Evolutionary conservation across 2,797 vertebrate genomes (phyloP).

Genomic region (Poliocrania exsul): DNA sequence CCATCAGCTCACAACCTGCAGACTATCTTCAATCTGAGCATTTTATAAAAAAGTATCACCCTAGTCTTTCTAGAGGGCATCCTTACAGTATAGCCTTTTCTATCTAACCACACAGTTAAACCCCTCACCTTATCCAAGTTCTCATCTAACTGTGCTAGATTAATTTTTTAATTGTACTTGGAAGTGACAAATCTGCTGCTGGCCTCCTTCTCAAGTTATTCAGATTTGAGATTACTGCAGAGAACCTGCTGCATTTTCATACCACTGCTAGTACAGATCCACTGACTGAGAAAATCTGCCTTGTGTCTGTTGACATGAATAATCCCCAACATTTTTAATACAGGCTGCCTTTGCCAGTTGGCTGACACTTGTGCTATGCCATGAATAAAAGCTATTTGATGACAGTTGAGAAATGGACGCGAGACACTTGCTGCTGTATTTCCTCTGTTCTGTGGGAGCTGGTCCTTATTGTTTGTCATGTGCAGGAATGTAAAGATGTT

Average conservation of each 20-base stretch:
- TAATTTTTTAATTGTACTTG: neutral
- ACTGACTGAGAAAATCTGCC: constrained; percentile 24
- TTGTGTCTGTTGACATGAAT: constrained; percentile 66
- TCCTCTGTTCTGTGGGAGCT: neutral
- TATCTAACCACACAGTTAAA: neutral
- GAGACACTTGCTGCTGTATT: constrained; percentile 29
- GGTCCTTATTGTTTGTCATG: neutral
- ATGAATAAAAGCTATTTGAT: constrained; percentile 66
- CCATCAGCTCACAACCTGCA: neutral
- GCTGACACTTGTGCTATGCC: constrained; percentile 66
- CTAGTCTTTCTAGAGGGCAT: neutral
- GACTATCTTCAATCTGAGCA: neutral
- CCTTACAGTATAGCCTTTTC: neutral
- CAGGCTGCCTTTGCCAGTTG: constrained; percentile 55
- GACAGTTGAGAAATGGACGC: constrained; percentile 52
- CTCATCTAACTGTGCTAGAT: accelerated
- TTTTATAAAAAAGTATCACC: neutral
- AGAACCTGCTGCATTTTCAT: constrained; percentile 38
- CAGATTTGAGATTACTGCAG: constrained; percentile 11
- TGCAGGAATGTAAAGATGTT: neutral
- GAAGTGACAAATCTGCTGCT: neutral
- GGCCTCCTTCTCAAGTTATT: constrained; percentile 29
- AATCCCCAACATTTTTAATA: constrained; percentile 60
- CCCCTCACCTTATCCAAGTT: neutral
- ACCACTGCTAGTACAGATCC: neutral